Evolutionary conservation across 2,888 invertebrate genomes (phyloP).

Genomic region (Gordius sp.): DNA sequence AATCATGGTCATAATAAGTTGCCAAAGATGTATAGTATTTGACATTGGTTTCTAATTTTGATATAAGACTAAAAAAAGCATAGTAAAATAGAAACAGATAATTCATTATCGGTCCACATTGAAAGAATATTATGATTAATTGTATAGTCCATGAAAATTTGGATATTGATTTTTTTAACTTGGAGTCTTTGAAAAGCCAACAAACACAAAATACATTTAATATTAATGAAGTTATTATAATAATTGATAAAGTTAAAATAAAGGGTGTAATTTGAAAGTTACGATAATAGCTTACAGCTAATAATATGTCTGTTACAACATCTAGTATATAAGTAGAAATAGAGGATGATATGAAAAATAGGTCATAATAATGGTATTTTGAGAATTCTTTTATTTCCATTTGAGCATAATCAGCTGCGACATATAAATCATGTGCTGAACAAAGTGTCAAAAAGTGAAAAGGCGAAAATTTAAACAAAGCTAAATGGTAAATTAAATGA

Average conservation of each 20-base stretch:
- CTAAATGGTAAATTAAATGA: no score
- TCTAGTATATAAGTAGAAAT: background rate
- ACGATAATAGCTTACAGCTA: constrained; percentile 2
- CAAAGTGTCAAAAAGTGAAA: no score
- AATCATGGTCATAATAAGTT: constrained; percentile 14
- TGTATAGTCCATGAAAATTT: background rate
- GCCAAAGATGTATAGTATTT: constrained; percentile 10
- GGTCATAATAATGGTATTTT: constrained; percentile 7
- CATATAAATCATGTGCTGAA: no score
- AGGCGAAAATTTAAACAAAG: no score
- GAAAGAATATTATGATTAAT: background rate
- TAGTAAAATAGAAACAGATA: background rate
- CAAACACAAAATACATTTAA: background rate
- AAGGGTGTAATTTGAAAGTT: background rate
- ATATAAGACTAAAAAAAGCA: background rate
- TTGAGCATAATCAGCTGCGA: no score
- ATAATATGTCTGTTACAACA: constrained; percentile 4
- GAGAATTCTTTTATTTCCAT: background rate
- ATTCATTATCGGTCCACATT: background rate
- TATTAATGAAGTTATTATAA: background rate
- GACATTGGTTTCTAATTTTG: background rate
- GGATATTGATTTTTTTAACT: background rate
- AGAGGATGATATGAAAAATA: background rate
- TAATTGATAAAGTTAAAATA: background rate
- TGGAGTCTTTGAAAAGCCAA: constrained; percentile 3